Evolutionary conservation across 2,888 invertebrate genomes (phyloP).

Genomic region (Trisateles emortualis): DNA sequence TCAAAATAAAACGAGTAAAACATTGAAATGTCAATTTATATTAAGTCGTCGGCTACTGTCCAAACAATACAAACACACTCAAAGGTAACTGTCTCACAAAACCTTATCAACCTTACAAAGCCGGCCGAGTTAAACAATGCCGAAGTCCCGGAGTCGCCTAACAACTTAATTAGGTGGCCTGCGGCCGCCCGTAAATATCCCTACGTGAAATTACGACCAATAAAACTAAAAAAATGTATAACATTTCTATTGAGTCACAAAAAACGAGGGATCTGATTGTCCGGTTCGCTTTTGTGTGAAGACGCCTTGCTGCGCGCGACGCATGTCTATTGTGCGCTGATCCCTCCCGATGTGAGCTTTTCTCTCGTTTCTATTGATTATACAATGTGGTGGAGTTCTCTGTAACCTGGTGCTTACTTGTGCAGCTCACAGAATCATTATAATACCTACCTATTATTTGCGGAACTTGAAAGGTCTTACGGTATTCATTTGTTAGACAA

Average conservation of each 20-base stretch:
- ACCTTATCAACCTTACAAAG: conserved; percentile 75
- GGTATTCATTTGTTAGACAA: conserved; percentile 44
- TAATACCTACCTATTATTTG: conserved; percentile 66
- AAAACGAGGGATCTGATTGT: conserved; percentile 82
- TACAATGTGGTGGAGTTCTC: conserved; percentile 47
- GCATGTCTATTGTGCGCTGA: conserved; percentile 52
- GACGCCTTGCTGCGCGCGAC: conserved; percentile 76
- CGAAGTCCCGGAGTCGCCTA: conserved; percentile 75
- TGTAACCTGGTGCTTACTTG: conserved; percentile 47
- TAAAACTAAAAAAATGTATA: conserved; percentile 85
- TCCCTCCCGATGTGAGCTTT: conserved; percentile 37
- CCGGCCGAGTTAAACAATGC: conserved; percentile 79
- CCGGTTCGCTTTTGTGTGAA: conserved; percentile 78
- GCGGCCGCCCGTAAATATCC: conserved; percentile 84
- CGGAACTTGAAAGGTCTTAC: conserved; percentile 57
- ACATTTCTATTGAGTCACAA: conserved; percentile 85
- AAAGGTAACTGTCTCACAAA: conserved; percentile 63
- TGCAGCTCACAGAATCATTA: conserved; percentile 47
- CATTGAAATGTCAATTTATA: conserved; percentile 54
- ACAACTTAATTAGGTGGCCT: conserved; percentile 86
- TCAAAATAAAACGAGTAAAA: conserved; percentile 27
- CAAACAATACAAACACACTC: conserved; percentile 70
- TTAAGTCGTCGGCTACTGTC: conserved; percentile 71
- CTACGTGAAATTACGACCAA: conserved; percentile 85
- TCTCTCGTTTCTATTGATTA: conserved; percentile 45